A percentile compares a stretch with the other conserved stretches of the same genome.
Conservation (phyloP, 1,140 invertebrate genomes). For the Schlechtendalia chinensis region DNA sequence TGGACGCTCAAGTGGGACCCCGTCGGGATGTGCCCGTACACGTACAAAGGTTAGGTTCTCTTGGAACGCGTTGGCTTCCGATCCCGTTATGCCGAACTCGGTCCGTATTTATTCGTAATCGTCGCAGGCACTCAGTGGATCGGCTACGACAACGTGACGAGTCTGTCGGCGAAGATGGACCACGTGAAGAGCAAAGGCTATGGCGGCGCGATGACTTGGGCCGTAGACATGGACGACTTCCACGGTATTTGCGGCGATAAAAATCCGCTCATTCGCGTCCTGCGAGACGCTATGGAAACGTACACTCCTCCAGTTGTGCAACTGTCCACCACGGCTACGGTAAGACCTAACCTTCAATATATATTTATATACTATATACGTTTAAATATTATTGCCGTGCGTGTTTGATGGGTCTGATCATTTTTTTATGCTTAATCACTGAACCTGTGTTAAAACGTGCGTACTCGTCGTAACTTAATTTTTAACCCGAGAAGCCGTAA, state of each 20-base stretch:
- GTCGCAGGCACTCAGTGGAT: conserved; percentile 75
- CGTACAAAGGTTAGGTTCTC: conserved; percentile 67
- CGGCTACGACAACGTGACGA: conserved; percentile 80
- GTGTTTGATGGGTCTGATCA: too few species aligned
- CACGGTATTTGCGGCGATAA: conserved; percentile 71
- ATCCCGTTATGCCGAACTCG: too few species aligned
- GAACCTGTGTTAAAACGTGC: too few species aligned
- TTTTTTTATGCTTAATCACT: too few species aligned
- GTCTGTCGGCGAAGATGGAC: conserved; percentile 83
- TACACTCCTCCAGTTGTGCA: conserved; percentile 72
- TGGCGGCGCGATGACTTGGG: conserved; percentile 82
- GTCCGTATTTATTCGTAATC: too few species aligned
- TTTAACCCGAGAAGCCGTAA: too few species aligned
- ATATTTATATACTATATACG: too few species aligned
- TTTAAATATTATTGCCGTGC: too few species aligned
- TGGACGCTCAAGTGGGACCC: conserved; percentile 84
- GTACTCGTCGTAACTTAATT: too few species aligned
- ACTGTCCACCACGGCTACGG: conserved; percentile 68
- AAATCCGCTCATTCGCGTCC: conserved; percentile 70
- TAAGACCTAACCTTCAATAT: conserved; percentile 57
- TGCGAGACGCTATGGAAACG: conserved; percentile 71
- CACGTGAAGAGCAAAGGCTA: conserved; percentile 79
- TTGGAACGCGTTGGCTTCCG: too few species aligned
- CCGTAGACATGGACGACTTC: conserved; percentile 85
- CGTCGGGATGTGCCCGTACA: conserved; percentile 76